Percentiles rank a stretch among this genome's conserved stretches.
Evolutionary conservation across 2,888 invertebrate genomes (phyloP).

Genomic region (Exephanes ischioxanthus): DNA sequence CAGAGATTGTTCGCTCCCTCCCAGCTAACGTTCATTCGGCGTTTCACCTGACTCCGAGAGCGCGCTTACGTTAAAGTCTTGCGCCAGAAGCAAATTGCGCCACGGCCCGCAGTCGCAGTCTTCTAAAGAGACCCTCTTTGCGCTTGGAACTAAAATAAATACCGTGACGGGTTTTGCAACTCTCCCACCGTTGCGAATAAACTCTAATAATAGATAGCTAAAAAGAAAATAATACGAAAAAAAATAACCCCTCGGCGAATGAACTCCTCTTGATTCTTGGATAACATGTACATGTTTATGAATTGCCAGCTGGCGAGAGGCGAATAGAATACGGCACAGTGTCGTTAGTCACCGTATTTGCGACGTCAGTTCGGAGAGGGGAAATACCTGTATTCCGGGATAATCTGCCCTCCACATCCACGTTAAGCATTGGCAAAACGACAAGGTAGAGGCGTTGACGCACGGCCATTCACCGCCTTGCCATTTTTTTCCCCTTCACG

Average conservation of each 20-base stretch:
- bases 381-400: not conserved
- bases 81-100: conserved; percentile 60
- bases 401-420: not conserved
- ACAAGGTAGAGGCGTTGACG: not conserved
- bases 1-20: conserved; percentile 33
- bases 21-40: not conserved
- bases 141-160: conserved; percentile 18
- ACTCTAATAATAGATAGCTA: not conserved
- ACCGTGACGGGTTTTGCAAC: conserved; percentile 25
- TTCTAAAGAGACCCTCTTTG: conserved; percentile 23
- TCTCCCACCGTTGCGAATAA: not conserved
- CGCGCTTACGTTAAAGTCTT: conserved; percentile 42
- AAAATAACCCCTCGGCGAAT: not conserved
- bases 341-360: not conserved
- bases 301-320: not conserved
- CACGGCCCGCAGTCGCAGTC: conserved; percentile 20
- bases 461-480: not conserved
- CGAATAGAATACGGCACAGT: not conserved
- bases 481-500: not conserved
- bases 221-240: no score
- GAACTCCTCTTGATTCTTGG: not conserved
- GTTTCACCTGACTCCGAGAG: conserved; percentile 48
- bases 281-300: not conserved
- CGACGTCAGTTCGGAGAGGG: not conserved
- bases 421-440: not conserved